Evolutionary conservation across 1,140 invertebrate genomes (phyloP).

Genomic region (Grapholita molesta): DNA sequence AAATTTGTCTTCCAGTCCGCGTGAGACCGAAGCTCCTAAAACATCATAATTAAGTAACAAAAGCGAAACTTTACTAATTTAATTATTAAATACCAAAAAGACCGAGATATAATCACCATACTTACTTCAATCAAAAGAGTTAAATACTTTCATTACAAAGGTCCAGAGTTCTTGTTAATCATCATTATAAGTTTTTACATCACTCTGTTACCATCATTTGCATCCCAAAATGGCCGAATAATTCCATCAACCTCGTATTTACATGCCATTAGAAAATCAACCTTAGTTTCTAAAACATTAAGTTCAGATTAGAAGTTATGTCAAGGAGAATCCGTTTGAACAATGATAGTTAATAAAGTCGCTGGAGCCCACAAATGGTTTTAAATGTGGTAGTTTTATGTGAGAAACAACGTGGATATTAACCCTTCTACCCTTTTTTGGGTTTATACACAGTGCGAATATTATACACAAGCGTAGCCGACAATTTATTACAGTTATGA

Average conservation of each 20-base stretch:
- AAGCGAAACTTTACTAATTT: background rate
- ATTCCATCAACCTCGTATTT: background rate
- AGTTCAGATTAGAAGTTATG: background rate
- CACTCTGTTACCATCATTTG: background rate
- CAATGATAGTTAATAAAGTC: background rate
- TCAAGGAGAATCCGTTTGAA: background rate
- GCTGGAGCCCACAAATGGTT: background rate
- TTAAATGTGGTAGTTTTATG: background rate
- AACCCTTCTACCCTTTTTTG: background rate
- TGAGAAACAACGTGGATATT: background rate
- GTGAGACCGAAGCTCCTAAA: too few species aligned
- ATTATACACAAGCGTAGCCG: too few species aligned
- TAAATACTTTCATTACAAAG: slow-evolving; percentile 2
- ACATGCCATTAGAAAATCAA: background rate
- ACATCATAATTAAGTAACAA: background rate
- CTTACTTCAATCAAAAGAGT: background rate
- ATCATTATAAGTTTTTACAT: slow-evolving; percentile 15
- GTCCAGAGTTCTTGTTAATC: background rate
- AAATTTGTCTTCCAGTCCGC: too few species aligned
- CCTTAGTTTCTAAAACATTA: background rate
- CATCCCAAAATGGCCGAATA: background rate
- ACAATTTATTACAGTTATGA: too few species aligned
- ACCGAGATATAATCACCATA: background rate
- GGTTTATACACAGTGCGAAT: background rate
- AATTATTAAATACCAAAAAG: background rate